phyloP scores from a whole-genome alignment of 2,888 invertebrate genomes.

The Neocrepidodera transversa region DNA sequence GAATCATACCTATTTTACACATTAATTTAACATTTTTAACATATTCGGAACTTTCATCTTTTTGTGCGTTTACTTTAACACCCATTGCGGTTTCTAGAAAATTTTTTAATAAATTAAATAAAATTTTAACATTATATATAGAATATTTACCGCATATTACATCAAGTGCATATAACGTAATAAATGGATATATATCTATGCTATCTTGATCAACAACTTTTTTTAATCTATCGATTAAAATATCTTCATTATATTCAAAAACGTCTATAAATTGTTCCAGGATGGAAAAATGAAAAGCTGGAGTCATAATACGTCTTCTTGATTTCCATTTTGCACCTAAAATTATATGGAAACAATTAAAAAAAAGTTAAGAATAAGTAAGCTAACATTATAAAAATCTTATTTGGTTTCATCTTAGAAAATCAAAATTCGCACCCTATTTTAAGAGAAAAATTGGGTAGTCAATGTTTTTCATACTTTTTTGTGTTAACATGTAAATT shows the following conservation, averaged over 20 bases:
- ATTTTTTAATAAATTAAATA: slow-evolving; percentile 33
- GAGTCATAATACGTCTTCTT: slow-evolving; percentile 75
- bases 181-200: slow-evolving; percentile 68
- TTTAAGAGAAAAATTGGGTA: too few species aligned
- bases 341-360: slow-evolving; percentile 12
- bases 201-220: slow-evolving; percentile 55
- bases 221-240: slow-evolving; percentile 66
- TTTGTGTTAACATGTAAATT: too few species aligned
- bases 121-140: slow-evolving; percentile 64
- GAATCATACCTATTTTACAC: slow-evolving; percentile 46
- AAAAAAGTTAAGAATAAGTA: slow-evolving; percentile 1
- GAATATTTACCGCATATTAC: slow-evolving; percentile 66
- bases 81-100: slow-evolving; percentile 86
- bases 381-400: not conserved
- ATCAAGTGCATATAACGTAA: slow-evolving; percentile 68
- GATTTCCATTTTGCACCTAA: slow-evolving; percentile 67
- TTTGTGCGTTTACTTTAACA: slow-evolving; percentile 73
- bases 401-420: too few species aligned
- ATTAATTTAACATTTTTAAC: slow-evolving; percentile 73
- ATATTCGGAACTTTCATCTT: slow-evolving; percentile 71
- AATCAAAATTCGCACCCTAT: too few species aligned
- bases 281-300: slow-evolving; percentile 81
- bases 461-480: too few species aligned
- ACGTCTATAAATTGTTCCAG: slow-evolving; percentile 74
- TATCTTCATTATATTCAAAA: slow-evolving; percentile 69